phyloP scores from a whole-genome alignment of 2,888 invertebrate genomes.

The Meloe dianella region DNA sequence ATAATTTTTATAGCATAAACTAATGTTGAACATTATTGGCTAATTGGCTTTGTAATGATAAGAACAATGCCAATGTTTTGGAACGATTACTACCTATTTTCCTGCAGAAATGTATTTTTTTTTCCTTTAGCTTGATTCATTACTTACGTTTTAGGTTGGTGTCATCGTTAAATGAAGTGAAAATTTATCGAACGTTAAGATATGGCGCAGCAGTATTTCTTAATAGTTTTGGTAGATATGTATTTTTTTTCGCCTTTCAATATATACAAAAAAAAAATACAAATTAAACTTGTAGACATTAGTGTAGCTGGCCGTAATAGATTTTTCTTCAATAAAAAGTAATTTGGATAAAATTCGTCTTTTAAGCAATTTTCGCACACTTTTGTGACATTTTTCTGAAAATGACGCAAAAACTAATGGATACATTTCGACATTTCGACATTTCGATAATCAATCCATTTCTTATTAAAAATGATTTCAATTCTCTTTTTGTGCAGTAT shows the following conservation, averaged over 20 bases:
- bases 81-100: neutral
- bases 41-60: neutral
- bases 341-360: constrained; percentile 1
- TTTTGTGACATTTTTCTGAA: neutral
- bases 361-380: neutral
- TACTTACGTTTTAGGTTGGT: neutral
- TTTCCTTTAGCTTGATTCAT: neutral
- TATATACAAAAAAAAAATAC: neutral
- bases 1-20: neutral
- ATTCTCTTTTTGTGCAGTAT: neutral
- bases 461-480: constrained; percentile 22
- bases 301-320: neutral
- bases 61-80: neutral
- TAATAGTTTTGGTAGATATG: neutral
- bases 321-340: neutral
- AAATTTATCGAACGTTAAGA: neutral
- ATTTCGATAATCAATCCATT: too few relatives aligned
- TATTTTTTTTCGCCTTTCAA: neutral
- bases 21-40: neutral
- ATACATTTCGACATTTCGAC: too few relatives aligned
- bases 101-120: neutral
- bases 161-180: constrained; percentile 7
- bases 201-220: constrained; percentile 2
- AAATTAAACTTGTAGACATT: neutral
- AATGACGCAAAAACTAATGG: too few relatives aligned